Base-by-base conservation (phyloP, 2,797 vertebrate species). In the Cuculus canorus region DNA sequence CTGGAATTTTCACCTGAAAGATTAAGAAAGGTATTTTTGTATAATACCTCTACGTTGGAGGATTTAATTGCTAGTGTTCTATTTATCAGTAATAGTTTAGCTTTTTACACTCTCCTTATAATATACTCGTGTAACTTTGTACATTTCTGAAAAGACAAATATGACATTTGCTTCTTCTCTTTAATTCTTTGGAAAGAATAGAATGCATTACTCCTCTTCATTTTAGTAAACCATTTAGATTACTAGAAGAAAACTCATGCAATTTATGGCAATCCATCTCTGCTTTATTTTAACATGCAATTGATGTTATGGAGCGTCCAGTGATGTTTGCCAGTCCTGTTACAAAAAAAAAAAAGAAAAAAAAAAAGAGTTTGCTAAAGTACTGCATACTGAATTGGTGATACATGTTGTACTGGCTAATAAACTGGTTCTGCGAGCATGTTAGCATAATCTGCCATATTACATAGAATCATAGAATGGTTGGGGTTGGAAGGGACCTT, bases 1-100 rank as follows among this genome's bases (percentile, higher is more conserved):
- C 95, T 99, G 92, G 99, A 99, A 96, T 99, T 99, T 97, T 99
- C 99, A 77, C 99, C 99, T 28, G 99, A 99, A 96, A 98, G 98
- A 78, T 98, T 99, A 72, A 98, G 98, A 96, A 99, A 99, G 99
- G 99, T 99, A 98, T 65, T 82, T 91, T 73, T 69, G 2, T 16
- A 11, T 48, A 76, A 37, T n/a, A 50, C 7, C 11, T 65, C n/a
- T 80, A 1, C 1, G 2, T 80, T 48, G 52, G 27, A 59, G 13
- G 18, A 57, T 61, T 82, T 88, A 84, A 75, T 69, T 73, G 24
- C 12, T 64, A 9, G 59, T 43, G 50, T 41, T 75, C 11, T 25
- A 77, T 27, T 47, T 70, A 66, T 23, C 53, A 24, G 11, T 85
- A 78, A 8, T 52, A 17, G 35, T 81, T 93, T 47, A 66, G 25